A percentile compares a stretch with the other conserved stretches of the same genome.
phyloP scores from a whole-genome alignment of 2,888 invertebrate genomes.

The Andrena fulva region DNA sequence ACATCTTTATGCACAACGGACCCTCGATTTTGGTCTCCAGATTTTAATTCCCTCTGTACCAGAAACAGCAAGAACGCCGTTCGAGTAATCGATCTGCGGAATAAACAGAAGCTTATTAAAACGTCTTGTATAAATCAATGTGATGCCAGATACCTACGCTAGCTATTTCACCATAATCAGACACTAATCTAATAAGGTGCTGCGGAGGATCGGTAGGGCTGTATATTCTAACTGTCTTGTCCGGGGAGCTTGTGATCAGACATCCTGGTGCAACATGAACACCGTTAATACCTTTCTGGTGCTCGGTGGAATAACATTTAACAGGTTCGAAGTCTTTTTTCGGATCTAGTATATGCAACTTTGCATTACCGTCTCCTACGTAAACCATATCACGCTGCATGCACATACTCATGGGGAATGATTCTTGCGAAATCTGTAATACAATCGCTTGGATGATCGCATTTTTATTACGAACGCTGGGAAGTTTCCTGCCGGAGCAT shows the following conservation, averaged over 20 bases:
- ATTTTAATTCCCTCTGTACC: conserved; percentile 78
- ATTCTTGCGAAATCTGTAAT: conserved; percentile 78
- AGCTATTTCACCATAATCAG: conserved; percentile 78
- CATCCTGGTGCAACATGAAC: conserved; percentile 79
- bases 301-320: conserved; percentile 76
- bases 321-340: conserved; percentile 75
- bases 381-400: conserved; percentile 76
- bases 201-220: conserved; percentile 82
- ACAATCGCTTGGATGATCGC: background rate
- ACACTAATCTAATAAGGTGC: conserved; percentile 69
- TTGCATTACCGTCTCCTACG: conserved; percentile 78
- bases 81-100: conserved; percentile 78
- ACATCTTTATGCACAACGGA: conserved; percentile 55
- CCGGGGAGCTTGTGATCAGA: conserved; percentile 82
- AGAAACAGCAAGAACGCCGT: conserved; percentile 80
- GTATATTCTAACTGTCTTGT: conserved; percentile 80
- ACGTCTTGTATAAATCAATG: background rate
- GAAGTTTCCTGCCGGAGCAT: background rate
- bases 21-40: conserved; percentile 76
- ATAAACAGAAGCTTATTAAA: background rate
- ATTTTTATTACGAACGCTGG: background rate
- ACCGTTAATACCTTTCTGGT: conserved; percentile 80
- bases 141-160: conserved; percentile 71
- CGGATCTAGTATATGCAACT: conserved; percentile 77
- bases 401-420: conserved; percentile 79